These are phyloP conservation scores for Steatocranus sp. DNA, from an alignment of 2,797 vertebrate species.

Conservation along the genomic window DNA sequence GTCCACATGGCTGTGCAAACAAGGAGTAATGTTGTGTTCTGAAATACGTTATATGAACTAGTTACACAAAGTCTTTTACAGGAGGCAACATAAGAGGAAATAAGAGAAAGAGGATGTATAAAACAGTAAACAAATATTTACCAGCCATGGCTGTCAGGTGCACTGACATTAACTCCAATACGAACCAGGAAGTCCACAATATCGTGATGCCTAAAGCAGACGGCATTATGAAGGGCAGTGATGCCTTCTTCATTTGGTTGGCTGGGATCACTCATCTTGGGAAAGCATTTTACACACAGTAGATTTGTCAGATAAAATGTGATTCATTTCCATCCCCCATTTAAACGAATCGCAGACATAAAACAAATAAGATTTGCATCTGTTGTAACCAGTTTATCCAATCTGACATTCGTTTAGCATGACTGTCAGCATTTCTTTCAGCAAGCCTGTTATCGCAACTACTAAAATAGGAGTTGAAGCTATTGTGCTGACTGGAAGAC, in stretches of 20 bases:
- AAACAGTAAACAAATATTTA: constrained; percentile 38
- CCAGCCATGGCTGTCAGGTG: constrained; percentile 91
- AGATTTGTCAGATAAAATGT: not conserved
- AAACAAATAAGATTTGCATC: not conserved
- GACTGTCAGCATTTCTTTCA: not conserved
- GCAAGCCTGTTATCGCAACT: not conserved
- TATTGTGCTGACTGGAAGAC: not conserved
- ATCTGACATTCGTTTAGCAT: not conserved
- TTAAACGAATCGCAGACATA: not conserved
- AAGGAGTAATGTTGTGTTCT: not conserved
- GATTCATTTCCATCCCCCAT: not conserved
- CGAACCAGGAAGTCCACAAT: constrained; percentile 88
- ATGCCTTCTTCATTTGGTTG: constrained; percentile 92
- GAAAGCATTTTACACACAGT: not conserved
- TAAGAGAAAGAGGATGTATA: not conserved
- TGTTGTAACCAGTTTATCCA: not conserved
- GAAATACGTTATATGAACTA: not conserved
- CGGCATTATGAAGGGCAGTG: constrained; percentile 90
- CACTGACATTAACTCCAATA: constrained; percentile 84
- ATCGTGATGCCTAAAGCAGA: constrained; percentile 85
- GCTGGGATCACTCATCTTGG: constrained; percentile 86
- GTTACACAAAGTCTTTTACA: not conserved
- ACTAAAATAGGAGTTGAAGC: not conserved
- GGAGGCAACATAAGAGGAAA: not conserved
- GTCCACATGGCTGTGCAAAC: not conserved